These are phyloP conservation scores for Taxidea taxus DNA, from an alignment of 2,113 vertebrate genomes.

Conservation along the genomic window DNA sequence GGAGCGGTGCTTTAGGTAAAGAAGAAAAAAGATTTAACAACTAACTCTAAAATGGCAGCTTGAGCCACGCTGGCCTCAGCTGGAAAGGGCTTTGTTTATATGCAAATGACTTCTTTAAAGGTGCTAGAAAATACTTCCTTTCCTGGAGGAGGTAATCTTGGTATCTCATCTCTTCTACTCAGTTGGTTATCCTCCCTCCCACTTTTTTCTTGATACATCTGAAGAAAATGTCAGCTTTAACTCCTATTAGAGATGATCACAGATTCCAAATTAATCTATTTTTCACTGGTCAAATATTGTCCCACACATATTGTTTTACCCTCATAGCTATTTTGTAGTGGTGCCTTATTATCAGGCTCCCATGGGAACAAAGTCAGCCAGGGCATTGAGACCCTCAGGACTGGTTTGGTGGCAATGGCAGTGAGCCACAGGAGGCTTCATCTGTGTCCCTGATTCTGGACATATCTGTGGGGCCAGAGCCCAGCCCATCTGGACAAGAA, in stretches of 20 bases:
- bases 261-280: slow-evolving; percentile 40
- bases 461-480: neutral
- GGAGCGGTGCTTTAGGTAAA: neutral
- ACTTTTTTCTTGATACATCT: neutral
- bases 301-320: neutral
- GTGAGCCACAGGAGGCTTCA: neutral
- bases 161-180: slow-evolving; percentile 11
- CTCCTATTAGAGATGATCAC: slow-evolving; percentile 18
- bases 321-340: neutral
- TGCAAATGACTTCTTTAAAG: slow-evolving; percentile 32
- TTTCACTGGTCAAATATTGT: neutral
- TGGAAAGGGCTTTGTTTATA: slow-evolving; percentile 10
- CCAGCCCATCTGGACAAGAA: neutral
- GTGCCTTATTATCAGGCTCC: neutral
- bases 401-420: neutral
- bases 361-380: neutral
- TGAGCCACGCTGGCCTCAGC: neutral
- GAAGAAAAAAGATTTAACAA: slow-evolving; percentile 25
- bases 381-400: no score
- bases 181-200: neutral
- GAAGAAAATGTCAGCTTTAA: neutral
- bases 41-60: neutral
- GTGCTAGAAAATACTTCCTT: neutral
- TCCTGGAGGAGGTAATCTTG: neutral
- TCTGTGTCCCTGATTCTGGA: neutral